Evolutionary conservation across 2,797 vertebrate genomes (phyloP), one percentile per base, ranked within the genome.

Genomic region (Oryzias dopingdopingensis): DNA sequence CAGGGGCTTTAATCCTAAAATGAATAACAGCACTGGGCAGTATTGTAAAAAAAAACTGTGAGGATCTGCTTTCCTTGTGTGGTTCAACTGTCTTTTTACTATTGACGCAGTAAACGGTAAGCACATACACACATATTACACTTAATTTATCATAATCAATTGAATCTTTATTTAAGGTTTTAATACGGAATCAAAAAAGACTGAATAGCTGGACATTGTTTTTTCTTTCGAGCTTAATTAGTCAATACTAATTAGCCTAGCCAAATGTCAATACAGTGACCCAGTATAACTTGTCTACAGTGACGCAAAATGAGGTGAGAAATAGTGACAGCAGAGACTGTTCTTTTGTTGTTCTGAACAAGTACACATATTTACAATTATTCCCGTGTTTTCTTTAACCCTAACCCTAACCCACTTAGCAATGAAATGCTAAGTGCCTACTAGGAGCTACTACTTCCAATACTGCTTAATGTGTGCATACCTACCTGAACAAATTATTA

Each of bases 221-320:
- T 58, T 32, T 52, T 55, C 56, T 68, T 60, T 64, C 66, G 63
- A 74, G 70, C 66, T 70, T 57, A 50, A 62, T 44, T 59, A 71
- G 76, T 92, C 92, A 88, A 93, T 92, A 90, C 77, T 92, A 90
- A 91, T 92, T 92, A 93, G 77, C 79, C 88, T 88, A 84, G 82
- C 86, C 90, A 79, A 81, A 86, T 71, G 76, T 85, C 87, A 79
- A 67, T 69, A 70, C 37, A 75, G 65, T 57, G 83, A 73, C 66
- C 60, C 68, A 76, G 73, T 78, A 72, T n/a, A 42, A 54, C 71
- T 66, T 64, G 67, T 81, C 57, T 84, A 84, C 81, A 82, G 76
- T 80, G 62, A 57, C 20, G 60, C 53, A 72, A 60, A 62, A 56
- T 49, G 49, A 74, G 62, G 45, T 56, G 26, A 75, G 41, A 18